phyloP scores from a whole-genome alignment of 2,113 vertebrate genomes.

The Melanostigma gelatinosum region DNA sequence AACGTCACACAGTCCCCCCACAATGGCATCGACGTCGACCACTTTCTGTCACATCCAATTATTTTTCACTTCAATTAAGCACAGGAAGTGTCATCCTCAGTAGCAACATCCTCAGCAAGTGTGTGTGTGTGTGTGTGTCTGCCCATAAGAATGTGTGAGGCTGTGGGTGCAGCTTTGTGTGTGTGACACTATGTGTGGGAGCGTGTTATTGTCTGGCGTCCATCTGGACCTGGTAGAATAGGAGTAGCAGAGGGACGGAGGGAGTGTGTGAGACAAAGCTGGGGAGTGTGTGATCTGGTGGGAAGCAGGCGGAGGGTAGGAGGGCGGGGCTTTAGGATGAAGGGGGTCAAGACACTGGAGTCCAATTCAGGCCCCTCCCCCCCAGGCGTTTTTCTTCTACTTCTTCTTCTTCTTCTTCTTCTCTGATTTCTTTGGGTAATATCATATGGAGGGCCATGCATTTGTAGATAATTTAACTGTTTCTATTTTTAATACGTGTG shows the following conservation, averaged over 20 bases:
- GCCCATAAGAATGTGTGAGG: not conserved
- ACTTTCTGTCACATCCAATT: not conserved
- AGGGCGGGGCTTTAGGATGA: conserved; percentile 35
- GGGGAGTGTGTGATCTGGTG: conserved; percentile 43
- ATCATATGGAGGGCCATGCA: not conserved
- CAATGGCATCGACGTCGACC: not conserved
- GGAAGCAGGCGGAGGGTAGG: conserved; percentile 23
- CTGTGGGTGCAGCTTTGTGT: conserved; percentile 21
- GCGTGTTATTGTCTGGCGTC: conserved; percentile 60
- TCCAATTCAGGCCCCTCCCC: conserved; percentile 3
- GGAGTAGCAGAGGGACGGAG: conserved; percentile 50
- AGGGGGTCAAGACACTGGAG: conserved; percentile 48
- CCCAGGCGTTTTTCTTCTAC: not conserved
- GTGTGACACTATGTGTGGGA: conserved; percentile 31
- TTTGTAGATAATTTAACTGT: too few species aligned
- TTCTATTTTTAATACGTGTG: not conserved
- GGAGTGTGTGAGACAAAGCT: conserved; percentile 56
- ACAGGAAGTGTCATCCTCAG: not conserved
- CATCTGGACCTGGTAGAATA: conserved; percentile 62
- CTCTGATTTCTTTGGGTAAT: not conserved
- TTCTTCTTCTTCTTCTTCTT: not conserved
- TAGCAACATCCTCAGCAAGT: not conserved
- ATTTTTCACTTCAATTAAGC: not conserved
- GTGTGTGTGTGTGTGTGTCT: conserved; percentile 15
- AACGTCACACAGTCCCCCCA: not conserved